Percentiles rank a stretch among this genome's conserved stretches.
Evolutionary conservation across 2,113 vertebrate genomes (phyloP).

Genomic region (Onychostoma macrolepis): DNA sequence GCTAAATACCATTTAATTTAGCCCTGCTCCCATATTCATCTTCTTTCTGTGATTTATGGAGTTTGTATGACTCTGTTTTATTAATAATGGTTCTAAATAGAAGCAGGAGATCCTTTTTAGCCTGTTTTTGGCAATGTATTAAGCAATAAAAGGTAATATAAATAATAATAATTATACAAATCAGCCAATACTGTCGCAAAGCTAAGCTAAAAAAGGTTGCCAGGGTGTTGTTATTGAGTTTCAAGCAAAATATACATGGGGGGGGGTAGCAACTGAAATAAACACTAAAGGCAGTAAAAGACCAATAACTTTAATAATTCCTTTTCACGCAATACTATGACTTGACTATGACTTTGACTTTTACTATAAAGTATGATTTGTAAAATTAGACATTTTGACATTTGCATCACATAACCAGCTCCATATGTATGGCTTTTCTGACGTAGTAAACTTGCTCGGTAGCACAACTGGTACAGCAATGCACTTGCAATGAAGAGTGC

Average conservation of each 20-base stretch:
- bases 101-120: neutral
- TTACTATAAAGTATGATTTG: too few relatives aligned
- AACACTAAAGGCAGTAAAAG: neutral
- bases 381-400: neutral
- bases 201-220: neutral
- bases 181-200: neutral
- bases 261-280: too few relatives aligned
- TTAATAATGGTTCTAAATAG: conserved; percentile 15
- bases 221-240: neutral
- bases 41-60: conserved; percentile 77
- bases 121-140: neutral
- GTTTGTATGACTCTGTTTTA: conserved; percentile 53
- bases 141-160: neutral
- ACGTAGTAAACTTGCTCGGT: neutral
- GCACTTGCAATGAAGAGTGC: neutral
- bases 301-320: neutral
- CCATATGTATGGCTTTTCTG: neutral
- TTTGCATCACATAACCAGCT: neutral
- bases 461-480: neutral
- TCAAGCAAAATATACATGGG: neutral
- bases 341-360: too few relatives aligned
- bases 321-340: neutral
- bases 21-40: conserved; percentile 78
- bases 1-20: conserved; percentile 85
- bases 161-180: neutral